A percentile compares a stretch with the other conserved stretches of the same genome.
phyloP scores from a whole-genome alignment of 2,113 vertebrate genomes.

The Anser cygnoides region DNA sequence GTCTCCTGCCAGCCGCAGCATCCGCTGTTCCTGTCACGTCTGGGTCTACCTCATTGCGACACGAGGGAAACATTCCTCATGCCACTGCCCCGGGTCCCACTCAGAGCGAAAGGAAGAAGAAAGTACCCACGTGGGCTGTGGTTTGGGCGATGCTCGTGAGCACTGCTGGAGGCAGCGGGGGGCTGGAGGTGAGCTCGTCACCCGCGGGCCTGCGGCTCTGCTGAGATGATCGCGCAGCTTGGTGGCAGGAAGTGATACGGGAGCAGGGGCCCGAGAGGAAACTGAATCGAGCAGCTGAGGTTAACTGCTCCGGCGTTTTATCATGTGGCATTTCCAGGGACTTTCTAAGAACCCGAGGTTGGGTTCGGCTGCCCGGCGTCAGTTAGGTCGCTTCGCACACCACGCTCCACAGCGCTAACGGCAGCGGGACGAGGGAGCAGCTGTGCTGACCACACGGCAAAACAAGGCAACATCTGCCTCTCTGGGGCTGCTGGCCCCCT shows the following conservation, averaged over 20 bases:
- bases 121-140: neutral
- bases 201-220: neutral
- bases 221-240: neutral
- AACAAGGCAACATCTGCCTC: neutral
- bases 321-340: conserved; percentile 28
- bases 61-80: neutral
- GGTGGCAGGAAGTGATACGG: conserved; percentile 50
- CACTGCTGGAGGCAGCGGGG: neutral
- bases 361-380: neutral
- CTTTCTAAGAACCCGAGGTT: conserved; percentile 40
- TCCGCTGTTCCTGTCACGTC: neutral
- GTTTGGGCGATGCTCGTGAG: neutral
- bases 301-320: neutral
- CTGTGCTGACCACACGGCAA: neutral
- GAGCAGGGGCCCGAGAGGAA: conserved; percentile 39
- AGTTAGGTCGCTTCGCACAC: neutral
- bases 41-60: neutral
- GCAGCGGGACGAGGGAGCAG: neutral
- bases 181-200: conserved; percentile 47
- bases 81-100: neutral
- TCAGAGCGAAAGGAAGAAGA: neutral
- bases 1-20: neutral
- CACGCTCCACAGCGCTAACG: neutral
- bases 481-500: neutral
- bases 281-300: conserved; percentile 26